Evolutionary conservation across 2,113 vertebrate genomes (phyloP).

Genomic region (Phyllostomus discolor): DNA sequence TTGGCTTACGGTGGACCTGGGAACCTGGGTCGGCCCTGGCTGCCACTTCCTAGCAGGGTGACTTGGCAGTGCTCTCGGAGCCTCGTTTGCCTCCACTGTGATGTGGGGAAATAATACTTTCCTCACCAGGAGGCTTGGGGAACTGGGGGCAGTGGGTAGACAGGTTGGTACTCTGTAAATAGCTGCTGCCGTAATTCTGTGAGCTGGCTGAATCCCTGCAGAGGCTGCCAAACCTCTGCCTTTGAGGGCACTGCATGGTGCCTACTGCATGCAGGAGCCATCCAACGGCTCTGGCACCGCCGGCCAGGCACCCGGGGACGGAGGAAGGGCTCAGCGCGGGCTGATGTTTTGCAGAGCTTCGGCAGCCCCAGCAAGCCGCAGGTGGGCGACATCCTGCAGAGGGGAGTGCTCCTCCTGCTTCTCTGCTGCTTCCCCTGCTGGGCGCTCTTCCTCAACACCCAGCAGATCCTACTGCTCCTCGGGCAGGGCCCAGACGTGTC

Average conservation of each 20-base stretch:
- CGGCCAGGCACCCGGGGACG: background rate
- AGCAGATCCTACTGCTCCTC: constrained; percentile 84
- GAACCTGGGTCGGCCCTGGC: background rate
- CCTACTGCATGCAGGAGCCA: accelerated
- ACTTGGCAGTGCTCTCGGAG: accelerated
- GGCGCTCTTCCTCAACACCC: constrained; percentile 89
- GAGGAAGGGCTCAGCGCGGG: no score
- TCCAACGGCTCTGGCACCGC: no score
- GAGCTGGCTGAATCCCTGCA: background rate
- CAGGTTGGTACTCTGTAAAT: background rate
- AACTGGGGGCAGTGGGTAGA: background rate
- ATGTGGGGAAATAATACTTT: accelerated
- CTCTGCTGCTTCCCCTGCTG: constrained; percentile 93
- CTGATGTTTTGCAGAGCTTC: constrained; percentile 81
- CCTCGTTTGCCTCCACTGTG: background rate
- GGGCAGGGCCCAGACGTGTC: constrained; percentile 87
- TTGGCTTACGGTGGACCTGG: background rate
- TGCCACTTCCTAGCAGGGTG: background rate
- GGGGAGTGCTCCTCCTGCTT: constrained; percentile 86
- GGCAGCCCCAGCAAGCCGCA: constrained; percentile 89
- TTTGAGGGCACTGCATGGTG: accelerated
- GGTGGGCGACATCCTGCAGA: constrained; percentile 92
- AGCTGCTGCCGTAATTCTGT: accelerated
- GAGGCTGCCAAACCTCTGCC: background rate
- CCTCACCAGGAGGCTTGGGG: no score